Evolutionary conservation across 1,140 invertebrate genomes (phyloP).

Genomic region (Limonius californicus): DNA sequence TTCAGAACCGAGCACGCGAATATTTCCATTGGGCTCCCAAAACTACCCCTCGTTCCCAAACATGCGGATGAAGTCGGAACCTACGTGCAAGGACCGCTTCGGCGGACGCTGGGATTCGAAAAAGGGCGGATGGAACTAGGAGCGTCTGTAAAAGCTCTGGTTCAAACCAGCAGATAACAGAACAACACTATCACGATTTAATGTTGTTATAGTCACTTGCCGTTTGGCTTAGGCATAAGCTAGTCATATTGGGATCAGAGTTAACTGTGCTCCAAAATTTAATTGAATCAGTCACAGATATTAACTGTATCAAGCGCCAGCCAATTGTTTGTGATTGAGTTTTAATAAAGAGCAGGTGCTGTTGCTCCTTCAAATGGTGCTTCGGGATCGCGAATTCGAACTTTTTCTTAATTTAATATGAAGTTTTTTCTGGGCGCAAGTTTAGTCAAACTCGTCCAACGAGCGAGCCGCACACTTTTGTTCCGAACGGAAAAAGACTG

Average conservation of each 20-base stretch:
- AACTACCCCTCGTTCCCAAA: conserved; percentile 10
- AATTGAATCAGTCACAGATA: conserved; percentile 50
- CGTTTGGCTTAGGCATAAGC: conserved; percentile 48
- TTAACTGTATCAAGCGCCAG: conserved; percentile 46
- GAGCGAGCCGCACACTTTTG: too few relatives aligned
- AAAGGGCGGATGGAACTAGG: neutral
- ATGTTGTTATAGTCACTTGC: conserved; percentile 50
- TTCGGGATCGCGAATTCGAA: neutral
- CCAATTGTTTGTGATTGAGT: conserved; percentile 41
- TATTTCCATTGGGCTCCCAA: conserved; percentile 24
- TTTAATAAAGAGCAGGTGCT: conserved; percentile 13
- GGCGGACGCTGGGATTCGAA: neutral
- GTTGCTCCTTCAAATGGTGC: conserved; percentile 23
- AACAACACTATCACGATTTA: conserved; percentile 48
- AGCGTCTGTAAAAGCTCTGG: conserved; percentile 10
- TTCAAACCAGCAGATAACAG: conserved; percentile 38
- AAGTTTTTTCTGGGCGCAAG: neutral
- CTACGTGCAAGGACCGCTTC: neutral
- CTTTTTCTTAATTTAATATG: conserved; percentile 5
- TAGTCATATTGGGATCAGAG: conserved; percentile 46
- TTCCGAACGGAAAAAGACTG: too few relatives aligned
- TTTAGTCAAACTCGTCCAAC: neutral
- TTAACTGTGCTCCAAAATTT: conserved; percentile 46
- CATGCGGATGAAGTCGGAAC: neutral
- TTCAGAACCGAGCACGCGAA: conserved; percentile 22